phyloP scores from a whole-genome alignment of 2,797 vertebrate species.

The Apogon talboti region DNA sequence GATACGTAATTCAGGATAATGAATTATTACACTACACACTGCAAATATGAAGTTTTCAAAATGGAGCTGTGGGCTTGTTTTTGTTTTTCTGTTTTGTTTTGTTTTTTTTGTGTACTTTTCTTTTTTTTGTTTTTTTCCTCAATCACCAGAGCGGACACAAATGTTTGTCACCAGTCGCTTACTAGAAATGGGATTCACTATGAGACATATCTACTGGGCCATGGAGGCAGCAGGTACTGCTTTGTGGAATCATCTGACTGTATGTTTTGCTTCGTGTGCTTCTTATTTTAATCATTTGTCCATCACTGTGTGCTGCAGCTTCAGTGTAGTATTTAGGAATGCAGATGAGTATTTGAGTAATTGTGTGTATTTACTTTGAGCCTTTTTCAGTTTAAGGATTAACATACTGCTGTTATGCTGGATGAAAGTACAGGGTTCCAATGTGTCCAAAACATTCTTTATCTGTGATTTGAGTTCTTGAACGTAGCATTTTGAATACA shows the following conservation, averaged over 20 bases:
- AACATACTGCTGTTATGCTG: not conserved
- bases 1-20: not conserved
- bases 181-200: conserved; percentile 89
- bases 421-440: not conserved
- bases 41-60: conserved; percentile 11
- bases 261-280: conserved; percentile 52
- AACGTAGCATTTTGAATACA: too few species aligned
- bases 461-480: too few species aligned
- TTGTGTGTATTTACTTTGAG: not conserved
- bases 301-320: conserved; percentile 43
- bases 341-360: not conserved
- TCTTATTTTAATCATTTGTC: conserved; percentile 51
- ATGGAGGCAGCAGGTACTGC: conserved; percentile 88
- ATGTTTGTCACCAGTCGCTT: conserved; percentile 88
- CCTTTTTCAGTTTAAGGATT: not conserved
- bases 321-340: conserved; percentile 7
- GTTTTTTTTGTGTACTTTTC: too few species aligned
- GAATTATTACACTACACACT: conserved; percentile 2
- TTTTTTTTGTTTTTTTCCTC: conserved; percentile 74
- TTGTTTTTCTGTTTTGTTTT: conserved; percentile 62
- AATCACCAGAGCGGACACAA: conserved; percentile 85
- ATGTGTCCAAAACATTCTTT: not conserved
- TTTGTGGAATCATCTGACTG: conserved; percentile 52
- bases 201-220: conserved; percentile 88
- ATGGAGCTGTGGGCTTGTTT: conserved; percentile 58